Evolutionary conservation across 2,113 vertebrate genomes (phyloP).

Genomic region (Epinephelus fuscoguttatus): DNA sequence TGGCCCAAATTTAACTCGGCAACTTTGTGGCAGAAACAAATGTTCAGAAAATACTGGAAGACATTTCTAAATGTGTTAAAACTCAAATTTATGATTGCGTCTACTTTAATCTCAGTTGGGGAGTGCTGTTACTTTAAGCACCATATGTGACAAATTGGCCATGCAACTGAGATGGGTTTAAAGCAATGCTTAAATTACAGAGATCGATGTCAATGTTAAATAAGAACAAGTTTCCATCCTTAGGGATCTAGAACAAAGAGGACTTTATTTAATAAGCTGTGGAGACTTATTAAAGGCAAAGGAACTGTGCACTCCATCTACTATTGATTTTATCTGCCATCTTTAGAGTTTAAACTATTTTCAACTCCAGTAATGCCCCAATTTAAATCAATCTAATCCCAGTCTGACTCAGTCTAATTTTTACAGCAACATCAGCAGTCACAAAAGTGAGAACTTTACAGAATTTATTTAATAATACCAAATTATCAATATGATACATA

Average conservation of each 20-base stretch:
- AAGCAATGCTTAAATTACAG: slow-evolving; percentile 22
- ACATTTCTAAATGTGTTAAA: slow-evolving; percentile 44
- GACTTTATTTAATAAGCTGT: slow-evolving; percentile 24
- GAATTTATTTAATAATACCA: slow-evolving; percentile 13
- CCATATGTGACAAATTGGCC: slow-evolving; percentile 18
- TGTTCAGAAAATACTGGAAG: slow-evolving; percentile 34
- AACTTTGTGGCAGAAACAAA: slow-evolving; percentile 23
- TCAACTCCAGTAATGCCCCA: background rate
- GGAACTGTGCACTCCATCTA: background rate
- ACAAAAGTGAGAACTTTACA: slow-evolving; percentile 25
- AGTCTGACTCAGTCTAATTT: background rate
- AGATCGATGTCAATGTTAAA: slow-evolving; percentile 33
- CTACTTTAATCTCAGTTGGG: slow-evolving; percentile 27
- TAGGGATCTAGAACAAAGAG: slow-evolving; percentile 9
- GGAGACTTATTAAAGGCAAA: slow-evolving; percentile 14
- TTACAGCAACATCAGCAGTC: background rate
- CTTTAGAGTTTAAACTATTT: background rate
- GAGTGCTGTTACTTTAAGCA: slow-evolving; percentile 20
- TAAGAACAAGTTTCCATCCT: slow-evolving; percentile 10
- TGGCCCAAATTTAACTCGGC: slow-evolving; percentile 37
- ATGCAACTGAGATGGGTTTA: slow-evolving; percentile 37
- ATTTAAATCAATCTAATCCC: background rate
- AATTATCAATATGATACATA: slow-evolving; percentile 22
- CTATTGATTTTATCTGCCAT: slow-evolving; percentile 3
- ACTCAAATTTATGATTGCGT: slow-evolving; percentile 44